These are phyloP conservation scores for Lagorchestes hirsutus DNA, from an alignment of 2,797 vertebrate genomes.

Conservation along the genomic window DNA sequence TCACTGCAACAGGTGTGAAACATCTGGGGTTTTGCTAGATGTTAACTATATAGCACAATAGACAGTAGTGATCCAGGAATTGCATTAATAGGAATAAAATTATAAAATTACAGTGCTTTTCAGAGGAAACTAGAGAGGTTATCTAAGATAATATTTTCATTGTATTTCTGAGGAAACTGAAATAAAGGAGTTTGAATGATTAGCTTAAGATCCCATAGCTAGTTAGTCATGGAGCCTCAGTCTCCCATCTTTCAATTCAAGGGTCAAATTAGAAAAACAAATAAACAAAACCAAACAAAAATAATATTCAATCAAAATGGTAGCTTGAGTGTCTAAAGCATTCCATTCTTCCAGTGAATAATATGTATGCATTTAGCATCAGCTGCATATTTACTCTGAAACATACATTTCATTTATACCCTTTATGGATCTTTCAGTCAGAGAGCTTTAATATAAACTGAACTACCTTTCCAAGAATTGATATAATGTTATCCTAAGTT, in stretches of 20 bases:
- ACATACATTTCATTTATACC: neutral
- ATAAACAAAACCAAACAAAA: no score
- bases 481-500: neutral
- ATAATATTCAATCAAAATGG: neutral
- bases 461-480: neutral
- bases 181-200: neutral
- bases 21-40: neutral
- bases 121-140: neutral
- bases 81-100: neutral
- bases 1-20: conserved; percentile 1
- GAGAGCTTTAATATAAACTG: neutral
- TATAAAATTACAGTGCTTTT: neutral
- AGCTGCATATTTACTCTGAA: neutral
- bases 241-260: neutral
- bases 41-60: neutral
- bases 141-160: neutral
- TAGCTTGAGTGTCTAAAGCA: neutral
- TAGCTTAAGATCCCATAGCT: neutral
- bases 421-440: neutral
- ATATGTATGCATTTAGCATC: neutral
- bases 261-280: neutral
- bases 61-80: neutral
- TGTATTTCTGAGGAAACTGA: neutral
- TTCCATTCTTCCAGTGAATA: neutral
- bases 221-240: neutral